Conservation (phyloP, 2,888 invertebrate species). For the Thereva unica region DNA sequence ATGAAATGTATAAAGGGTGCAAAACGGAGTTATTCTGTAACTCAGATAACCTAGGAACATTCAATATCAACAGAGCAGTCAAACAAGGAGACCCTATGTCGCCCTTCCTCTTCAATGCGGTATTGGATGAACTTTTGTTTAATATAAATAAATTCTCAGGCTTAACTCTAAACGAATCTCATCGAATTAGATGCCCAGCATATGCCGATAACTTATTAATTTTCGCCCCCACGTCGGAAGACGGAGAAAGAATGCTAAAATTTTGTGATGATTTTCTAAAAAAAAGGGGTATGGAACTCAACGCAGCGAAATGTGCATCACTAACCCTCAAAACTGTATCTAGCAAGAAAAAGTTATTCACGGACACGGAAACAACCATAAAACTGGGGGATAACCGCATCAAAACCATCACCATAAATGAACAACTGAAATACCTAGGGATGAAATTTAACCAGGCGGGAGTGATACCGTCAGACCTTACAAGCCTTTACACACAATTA, state of each 20-base stretch:
- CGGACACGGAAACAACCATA: neutral
- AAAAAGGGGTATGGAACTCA: neutral
- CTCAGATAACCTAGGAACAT: neutral
- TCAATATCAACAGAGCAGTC: neutral
- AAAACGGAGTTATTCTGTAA: neutral
- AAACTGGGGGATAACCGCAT: neutral
- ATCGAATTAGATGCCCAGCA: too few relatives aligned
- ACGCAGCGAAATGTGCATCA: neutral
- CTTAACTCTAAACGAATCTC: too few relatives aligned
- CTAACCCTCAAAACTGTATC: neutral
- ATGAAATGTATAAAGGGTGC: neutral
- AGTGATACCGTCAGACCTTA: neutral
- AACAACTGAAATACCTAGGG: neutral
- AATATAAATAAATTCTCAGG: too few relatives aligned
- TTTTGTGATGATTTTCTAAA: neutral
- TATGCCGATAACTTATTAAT: slow-evolving; percentile 8
- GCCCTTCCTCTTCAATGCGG: too few relatives aligned
- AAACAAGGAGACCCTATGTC: too few relatives aligned
- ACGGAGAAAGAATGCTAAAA: neutral
- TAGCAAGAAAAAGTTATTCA: neutral
- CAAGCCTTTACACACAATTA: neutral
- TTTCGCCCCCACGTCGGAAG: neutral
- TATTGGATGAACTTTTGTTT: too few relatives aligned
- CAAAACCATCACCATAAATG: neutral
- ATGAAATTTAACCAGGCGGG: neutral